Evolutionary conservation across 2,888 invertebrate species (phyloP).

Genomic region (Eupithecia pulchellata): DNA sequence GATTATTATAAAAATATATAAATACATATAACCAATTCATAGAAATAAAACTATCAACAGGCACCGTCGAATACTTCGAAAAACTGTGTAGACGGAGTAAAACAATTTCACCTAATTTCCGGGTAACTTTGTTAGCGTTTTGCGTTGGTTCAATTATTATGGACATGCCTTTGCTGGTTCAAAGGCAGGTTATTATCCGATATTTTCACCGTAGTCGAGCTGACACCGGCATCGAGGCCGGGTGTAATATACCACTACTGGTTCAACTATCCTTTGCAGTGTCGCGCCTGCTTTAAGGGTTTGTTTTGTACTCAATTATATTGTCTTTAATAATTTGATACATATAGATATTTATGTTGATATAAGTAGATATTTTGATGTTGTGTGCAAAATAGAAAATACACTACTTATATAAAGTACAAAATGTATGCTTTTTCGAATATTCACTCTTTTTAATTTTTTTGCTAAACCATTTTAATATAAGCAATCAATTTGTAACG

Average conservation of each 20-base stretch:
- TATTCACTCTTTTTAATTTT: background rate
- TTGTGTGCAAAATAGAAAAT: background rate
- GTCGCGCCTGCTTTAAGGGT: constrained; percentile 31
- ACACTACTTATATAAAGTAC: background rate
- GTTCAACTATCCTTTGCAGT: constrained; percentile 53
- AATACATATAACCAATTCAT: too few relatives aligned
- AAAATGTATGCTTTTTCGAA: background rate
- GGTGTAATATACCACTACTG: constrained; percentile 49
- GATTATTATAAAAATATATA: too few relatives aligned
- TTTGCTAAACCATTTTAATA: background rate
- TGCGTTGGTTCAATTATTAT: constrained; percentile 48
- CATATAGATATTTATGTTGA: background rate
- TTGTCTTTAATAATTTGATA: background rate
- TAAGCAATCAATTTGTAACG: background rate
- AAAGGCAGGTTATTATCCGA: constrained; percentile 62
- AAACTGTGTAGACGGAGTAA: constrained; percentile 10
- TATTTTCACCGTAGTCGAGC: constrained; percentile 65
- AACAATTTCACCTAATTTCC: constrained; percentile 34
- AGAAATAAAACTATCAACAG: constrained; percentile 2
- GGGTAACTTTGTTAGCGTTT: constrained; percentile 39
- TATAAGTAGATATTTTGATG: background rate
- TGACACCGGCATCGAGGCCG: constrained; percentile 60
- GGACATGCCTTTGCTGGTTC: constrained; percentile 56
- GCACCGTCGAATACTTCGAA: constrained; percentile 19
- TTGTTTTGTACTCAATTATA: constrained; percentile 34